Base-by-base conservation (phyloP, 2,888 invertebrate genomes). In the Apoda limacodes region DNA sequence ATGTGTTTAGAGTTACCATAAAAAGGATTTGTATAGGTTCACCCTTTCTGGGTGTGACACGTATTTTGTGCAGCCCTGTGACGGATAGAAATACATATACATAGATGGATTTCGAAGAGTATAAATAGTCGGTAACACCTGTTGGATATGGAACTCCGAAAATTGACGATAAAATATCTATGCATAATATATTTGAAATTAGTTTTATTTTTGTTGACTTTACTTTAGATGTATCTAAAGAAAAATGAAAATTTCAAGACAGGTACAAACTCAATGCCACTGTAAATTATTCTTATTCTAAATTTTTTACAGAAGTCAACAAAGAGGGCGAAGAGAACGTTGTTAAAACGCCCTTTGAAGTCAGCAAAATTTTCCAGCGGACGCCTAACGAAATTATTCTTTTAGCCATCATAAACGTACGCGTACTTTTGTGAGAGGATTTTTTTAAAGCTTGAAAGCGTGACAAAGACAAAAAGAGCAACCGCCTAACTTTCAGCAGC, bases 301-400 rank as follows among this genome's bases (percentile, higher is more conserved):
- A 62, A 68, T 60, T 60, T 52, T 66, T 64, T 67, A 60, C 52
- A 52, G 60, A 61, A 62, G 59, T 63, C 58, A 66, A 70, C 66
- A 69, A 62, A 68, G 62, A 58, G 55, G 60, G 60, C 60, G 17
- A 57, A 62, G 60, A 58, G 58, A 57, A 60, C 61, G 60, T 59
- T 62, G 66, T 62, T 71, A 69, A 64, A 72, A 67, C 55, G 65
- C 56, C 65, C 69, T 76, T 76, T 76, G 74, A 75, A 70, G 68
- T 74, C 62, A 55, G 62, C 60, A 56, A 65, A n/a, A 71, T 70
- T 68, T 59, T 74, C 51, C 66, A 66, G 55, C 64, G 66, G 62
- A 64, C 62, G 64, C 69, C 70, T 72, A 75, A 74, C 72, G 60
- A 67, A 72, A 74, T 74, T 75, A 69, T 74, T 72, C 72, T 67